These are phyloP conservation scores for Hippolais icterina DNA, from an alignment of 2,113 vertebrate genomes.

Conservation along the genomic window DNA sequence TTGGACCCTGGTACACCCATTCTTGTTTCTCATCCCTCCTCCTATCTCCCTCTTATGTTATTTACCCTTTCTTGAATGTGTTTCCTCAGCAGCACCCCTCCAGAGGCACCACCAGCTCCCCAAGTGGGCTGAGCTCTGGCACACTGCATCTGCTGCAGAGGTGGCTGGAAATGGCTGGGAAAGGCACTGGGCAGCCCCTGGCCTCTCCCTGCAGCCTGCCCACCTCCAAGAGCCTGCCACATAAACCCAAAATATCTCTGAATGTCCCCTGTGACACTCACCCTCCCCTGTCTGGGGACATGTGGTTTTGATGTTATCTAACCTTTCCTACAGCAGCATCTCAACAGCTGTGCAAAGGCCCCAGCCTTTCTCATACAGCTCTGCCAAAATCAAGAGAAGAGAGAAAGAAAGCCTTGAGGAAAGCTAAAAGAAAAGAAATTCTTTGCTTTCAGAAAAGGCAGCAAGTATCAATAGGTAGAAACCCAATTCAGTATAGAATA, in stretches of 20 bases:
- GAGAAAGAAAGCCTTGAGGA: not conserved
- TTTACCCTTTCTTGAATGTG: not conserved
- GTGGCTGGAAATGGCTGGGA: not conserved
- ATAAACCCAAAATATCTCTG: not conserved
- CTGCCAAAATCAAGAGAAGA: not conserved
- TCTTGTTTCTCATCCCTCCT: not conserved
- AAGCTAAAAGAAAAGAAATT: not conserved
- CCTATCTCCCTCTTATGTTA: not conserved
- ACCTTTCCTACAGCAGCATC: not conserved
- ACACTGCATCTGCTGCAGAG: fast-evolving
- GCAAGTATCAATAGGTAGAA: not conserved
- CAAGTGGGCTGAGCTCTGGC: not conserved
- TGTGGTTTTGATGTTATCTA: fast-evolving
- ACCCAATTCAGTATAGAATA: not conserved
- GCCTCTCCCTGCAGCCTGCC: not conserved
- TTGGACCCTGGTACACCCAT: not conserved
- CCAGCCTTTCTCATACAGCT: not conserved
- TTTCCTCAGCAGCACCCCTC: not conserved
- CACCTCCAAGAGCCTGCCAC: not conserved
- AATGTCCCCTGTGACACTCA: not conserved
- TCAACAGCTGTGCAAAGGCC: not conserved
- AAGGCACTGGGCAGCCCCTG: not conserved
- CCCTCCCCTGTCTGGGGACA: not conserved
- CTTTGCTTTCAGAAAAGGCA: not conserved
- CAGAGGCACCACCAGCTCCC: not conserved